Base-by-base conservation (phyloP, 2,113 vertebrate species). In the Nothobranchius kuhntae region DNA sequence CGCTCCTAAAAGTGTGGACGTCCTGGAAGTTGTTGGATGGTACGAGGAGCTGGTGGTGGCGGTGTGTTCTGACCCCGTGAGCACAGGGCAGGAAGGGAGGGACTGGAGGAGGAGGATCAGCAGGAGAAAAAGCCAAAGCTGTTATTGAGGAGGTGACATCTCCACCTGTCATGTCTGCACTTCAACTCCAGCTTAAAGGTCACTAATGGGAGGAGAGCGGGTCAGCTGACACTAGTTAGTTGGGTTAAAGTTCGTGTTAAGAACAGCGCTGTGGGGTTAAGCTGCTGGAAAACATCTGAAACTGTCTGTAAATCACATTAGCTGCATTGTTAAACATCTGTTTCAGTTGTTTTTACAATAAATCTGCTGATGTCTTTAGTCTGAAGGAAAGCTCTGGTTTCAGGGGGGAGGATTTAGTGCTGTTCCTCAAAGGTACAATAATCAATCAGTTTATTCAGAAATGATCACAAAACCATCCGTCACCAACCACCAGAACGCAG, bases 81-180 rank as follows among this genome's bases (percentile, higher is more conserved):
- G 70, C 13, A 52, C 46, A 55, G 68, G 68, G 77, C 50, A 54
- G 36, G n/a, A 72, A 66, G 83, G 68, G 63, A 44, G 67, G 75
- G 47, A 63, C 61, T 0, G 75, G 70, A 71, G 68, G 82, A 78
- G 60, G 73, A 71, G 35, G 68, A 75, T 30, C 76, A 69, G 72
- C 56, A 8, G 74, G 80, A 68, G 30, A 61, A 74, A 55, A 10
- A 10, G 36, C 67, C 50, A 21, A 66, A 68, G 81, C 73, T 79
- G 65, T 83, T 68, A 69, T 60, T 62, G 63, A 71, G 63, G 57
- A 75, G 73, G 79, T 46, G 83, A 87, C 73, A 72, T 48, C 44
- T 70, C 50, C 68, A 76, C 74, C 75, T 51, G 61, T 67, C 77
- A 62, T 83, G 81, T 74, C 73, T 75, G 47, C 65, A 69, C 60